Evolutionary conservation across 2,797 vertebrate genomes (phyloP).

Genomic region (Gobionotothen gibberifrons): DNA sequence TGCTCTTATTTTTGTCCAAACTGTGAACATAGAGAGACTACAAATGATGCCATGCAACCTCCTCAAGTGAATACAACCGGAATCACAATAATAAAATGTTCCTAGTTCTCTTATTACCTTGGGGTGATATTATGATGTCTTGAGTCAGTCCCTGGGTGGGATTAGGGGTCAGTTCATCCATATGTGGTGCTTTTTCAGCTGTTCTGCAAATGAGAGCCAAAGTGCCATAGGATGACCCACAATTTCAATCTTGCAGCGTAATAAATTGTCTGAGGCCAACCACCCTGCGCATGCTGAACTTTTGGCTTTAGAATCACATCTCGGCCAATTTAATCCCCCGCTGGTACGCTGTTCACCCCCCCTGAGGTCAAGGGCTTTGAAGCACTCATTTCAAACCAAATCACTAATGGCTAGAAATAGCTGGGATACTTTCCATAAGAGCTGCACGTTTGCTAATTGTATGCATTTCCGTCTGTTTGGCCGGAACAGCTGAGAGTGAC

Average conservation of each 20-base stretch:
- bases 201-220: slow-evolving; percentile 56
- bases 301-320: slow-evolving; percentile 63
- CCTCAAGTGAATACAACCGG: slow-evolving; percentile 61
- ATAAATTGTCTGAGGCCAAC: slow-evolving; percentile 62
- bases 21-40: slow-evolving; percentile 58
- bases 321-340: slow-evolving; percentile 65
- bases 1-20: slow-evolving; percentile 34
- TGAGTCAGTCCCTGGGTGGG: slow-evolving; percentile 45
- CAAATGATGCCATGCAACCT: slow-evolving; percentile 55
- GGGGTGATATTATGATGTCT: slow-evolving; percentile 54
- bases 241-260: slow-evolving; percentile 59
- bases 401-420: slow-evolving; percentile 68
- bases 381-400: slow-evolving; percentile 63
- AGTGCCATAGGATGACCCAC: slow-evolving; percentile 65
- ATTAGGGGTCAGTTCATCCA: slow-evolving; percentile 68
- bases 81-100: slow-evolving; percentile 43
- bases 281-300: slow-evolving; percentile 65
- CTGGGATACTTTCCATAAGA: slow-evolving; percentile 52
- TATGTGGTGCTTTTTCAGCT: slow-evolving; percentile 60
- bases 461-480: slow-evolving; percentile 41
- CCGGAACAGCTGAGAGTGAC: slow-evolving; percentile 35
- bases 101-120: slow-evolving; percentile 57
- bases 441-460: slow-evolving; percentile 57
- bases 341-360: slow-evolving; percentile 21
- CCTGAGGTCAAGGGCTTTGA: slow-evolving; percentile 68